A percentile compares a stretch with the other conserved stretches of the same genome.
Evolutionary conservation across 2,888 invertebrate species (phyloP).

Genomic region (Leucoptera coffeella): DNA sequence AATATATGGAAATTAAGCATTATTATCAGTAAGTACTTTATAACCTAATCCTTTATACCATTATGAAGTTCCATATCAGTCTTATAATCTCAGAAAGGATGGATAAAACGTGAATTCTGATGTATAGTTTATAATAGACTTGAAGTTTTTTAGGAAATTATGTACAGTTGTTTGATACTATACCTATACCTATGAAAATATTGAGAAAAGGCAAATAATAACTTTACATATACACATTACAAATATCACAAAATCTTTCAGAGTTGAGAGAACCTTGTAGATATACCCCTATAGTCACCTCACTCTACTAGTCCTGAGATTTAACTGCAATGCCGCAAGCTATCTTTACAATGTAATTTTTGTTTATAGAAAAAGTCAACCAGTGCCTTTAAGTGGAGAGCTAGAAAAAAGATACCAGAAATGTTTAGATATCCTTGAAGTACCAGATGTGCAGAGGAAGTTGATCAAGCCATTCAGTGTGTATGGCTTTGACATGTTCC

Average conservation of each 20-base stretch:
- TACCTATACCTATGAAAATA: too few species aligned
- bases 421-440: slow-evolving; percentile 55
- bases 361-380: slow-evolving; percentile 55
- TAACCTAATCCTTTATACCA: background rate
- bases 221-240: slow-evolving; percentile 2
- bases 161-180: too few species aligned
- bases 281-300: too few species aligned
- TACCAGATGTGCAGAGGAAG: slow-evolving; percentile 38
- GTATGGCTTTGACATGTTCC: slow-evolving; percentile 66
- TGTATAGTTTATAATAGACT: too few species aligned
- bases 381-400: slow-evolving; percentile 45
- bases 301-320: too few species aligned
- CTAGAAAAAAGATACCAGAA: slow-evolving; percentile 44
- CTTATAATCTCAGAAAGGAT: too few species aligned
- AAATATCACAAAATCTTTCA: slow-evolving; percentile 5
- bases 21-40: slow-evolving; percentile 56
- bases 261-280: too few species aligned
- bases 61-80: too few species aligned
- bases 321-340: too few species aligned
- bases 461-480: slow-evolving; percentile 61
- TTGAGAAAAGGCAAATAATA: slow-evolving; percentile 1
- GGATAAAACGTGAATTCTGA: too few species aligned
- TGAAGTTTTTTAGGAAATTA: too few species aligned
- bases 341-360: too few species aligned
- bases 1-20: slow-evolving; percentile 58